Evolutionary conservation across 2,888 invertebrate species (phyloP).

Genomic region (Onthophagus sagittarius): DNA sequence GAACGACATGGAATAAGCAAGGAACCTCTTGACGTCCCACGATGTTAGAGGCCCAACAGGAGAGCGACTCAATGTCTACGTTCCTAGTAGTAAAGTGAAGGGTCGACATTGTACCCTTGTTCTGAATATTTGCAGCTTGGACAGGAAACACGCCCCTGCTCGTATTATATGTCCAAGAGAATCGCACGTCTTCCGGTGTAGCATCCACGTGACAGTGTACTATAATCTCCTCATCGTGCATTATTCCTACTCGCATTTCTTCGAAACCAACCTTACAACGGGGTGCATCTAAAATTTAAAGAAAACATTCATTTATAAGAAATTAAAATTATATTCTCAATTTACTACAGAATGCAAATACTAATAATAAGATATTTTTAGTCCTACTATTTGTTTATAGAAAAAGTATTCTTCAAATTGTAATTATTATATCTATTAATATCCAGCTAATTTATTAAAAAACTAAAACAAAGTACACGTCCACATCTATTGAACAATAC

Average conservation of each 20-base stretch:
- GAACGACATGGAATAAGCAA: conserved; percentile 76
- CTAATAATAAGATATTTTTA: no score
- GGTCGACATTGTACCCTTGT: conserved; percentile 50
- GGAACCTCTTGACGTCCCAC: conserved; percentile 78
- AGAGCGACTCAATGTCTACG: conserved; percentile 73
- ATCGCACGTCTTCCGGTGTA: conserved; percentile 66
- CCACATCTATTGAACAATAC: no score
- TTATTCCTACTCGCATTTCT: conserved; percentile 66
- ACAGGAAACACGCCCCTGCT: conserved; percentile 70
- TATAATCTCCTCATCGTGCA: conserved; percentile 68
- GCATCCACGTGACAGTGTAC: conserved; percentile 81
- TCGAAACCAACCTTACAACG: conserved; percentile 72
- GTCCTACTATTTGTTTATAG: no score
- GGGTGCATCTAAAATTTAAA: conserved; percentile 60
- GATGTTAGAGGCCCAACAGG: conserved; percentile 84
- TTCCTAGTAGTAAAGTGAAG: conserved; percentile 57
- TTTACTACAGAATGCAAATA: no score
- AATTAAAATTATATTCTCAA: conserved; percentile 12
- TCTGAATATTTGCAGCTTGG: conserved; percentile 57
- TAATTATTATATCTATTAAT: no score
- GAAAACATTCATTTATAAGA: conserved; percentile 5
- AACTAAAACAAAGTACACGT: no score
- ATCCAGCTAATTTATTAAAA: no score
- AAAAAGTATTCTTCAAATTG: no score
- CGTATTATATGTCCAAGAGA: conserved; percentile 83